These are phyloP conservation scores for Semibalanus balanoides DNA, from an alignment of 1,140 invertebrate genomes.

Conservation along the genomic window DNA sequence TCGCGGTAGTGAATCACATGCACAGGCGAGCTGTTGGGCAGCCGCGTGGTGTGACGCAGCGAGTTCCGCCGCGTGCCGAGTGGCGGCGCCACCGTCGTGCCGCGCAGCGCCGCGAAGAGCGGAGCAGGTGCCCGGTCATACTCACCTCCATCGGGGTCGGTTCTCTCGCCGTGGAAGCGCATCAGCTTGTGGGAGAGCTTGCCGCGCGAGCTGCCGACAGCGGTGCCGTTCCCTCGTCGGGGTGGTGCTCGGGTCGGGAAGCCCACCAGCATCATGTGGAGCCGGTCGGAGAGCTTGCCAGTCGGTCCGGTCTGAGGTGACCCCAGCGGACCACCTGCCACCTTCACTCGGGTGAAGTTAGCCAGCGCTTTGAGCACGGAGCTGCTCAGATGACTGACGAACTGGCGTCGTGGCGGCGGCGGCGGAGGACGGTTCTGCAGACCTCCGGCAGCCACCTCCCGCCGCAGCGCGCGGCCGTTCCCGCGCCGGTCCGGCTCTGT, in stretches of 20 bases:
- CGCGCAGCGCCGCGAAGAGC: slow-evolving; percentile 15
- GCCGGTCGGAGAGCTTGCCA: not conserved
- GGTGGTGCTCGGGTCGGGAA: not conserved
- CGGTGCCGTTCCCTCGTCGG: not conserved
- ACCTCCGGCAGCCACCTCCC: not conserved
- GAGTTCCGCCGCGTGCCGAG: slow-evolving; percentile 4
- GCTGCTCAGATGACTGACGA: not conserved
- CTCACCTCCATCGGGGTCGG: not conserved
- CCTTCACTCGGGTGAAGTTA: not conserved
- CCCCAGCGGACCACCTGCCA: not conserved
- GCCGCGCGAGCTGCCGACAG: not conserved
- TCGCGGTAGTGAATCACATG: slow-evolving; percentile 23
- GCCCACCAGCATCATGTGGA: not conserved
- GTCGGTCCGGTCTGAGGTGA: no score
- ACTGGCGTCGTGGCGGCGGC: no score
- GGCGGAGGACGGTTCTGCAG: no score
- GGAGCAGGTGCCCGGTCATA: not conserved
- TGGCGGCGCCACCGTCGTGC: slow-evolving; percentile 10
- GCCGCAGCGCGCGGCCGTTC: not conserved
- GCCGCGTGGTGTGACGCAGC: slow-evolving; percentile 14
- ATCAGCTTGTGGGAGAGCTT: not conserved
- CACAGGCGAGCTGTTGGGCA: slow-evolving; percentile 22
- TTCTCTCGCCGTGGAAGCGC: not conserved
- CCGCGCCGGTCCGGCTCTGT: not conserved
- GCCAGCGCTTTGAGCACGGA: not conserved